Conservation (phyloP, 2,113 vertebrate species). For the Microtus pennsylvanicus region DNA sequence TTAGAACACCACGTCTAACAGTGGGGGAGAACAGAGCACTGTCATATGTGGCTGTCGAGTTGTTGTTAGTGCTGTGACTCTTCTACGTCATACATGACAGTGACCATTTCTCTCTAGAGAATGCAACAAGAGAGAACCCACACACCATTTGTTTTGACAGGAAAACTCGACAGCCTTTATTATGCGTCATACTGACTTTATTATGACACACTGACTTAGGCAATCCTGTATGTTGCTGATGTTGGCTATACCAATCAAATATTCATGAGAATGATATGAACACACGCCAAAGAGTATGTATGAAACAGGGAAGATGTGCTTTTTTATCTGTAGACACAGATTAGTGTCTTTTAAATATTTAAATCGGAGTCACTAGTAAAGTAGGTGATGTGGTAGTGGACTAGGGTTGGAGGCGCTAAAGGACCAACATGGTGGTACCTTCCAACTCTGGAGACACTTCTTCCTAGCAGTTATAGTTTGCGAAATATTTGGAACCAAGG, state of each 20-base stretch:
- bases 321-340: background rate
- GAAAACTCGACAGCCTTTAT: background rate
- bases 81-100: background rate
- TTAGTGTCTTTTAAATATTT: background rate
- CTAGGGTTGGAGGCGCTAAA: background rate
- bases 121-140: background rate
- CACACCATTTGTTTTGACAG: background rate
- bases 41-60: background rate
- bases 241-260: background rate
- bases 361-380: background rate
- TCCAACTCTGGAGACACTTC: background rate
- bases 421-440: background rate
- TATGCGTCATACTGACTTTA: background rate
- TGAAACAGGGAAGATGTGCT: background rate
- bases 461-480: background rate
- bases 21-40: background rate
- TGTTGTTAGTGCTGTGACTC: background rate
- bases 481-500: background rate
- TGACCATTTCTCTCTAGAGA: background rate
- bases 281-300: background rate
- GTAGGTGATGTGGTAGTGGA: background rate
- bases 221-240: background rate
- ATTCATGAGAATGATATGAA: background rate
- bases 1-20: background rate
- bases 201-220: background rate